phyloP scores from a whole-genome alignment of 2,797 vertebrate species.

The Anas flavirostris region DNA sequence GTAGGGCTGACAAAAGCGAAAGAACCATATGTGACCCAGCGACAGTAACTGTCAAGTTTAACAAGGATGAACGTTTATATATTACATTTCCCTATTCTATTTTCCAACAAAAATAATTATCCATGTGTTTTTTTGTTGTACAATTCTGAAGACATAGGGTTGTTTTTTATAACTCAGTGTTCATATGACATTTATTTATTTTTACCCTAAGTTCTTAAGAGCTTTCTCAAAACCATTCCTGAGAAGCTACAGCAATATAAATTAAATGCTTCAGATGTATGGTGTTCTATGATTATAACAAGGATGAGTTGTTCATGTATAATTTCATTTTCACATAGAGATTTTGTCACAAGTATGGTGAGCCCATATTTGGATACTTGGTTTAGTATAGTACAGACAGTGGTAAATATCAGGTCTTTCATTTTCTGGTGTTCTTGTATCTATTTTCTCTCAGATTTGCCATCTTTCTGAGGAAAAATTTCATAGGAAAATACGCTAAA shows the following conservation, averaged over 20 bases:
- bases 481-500: neutral
- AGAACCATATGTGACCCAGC: neutral
- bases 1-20: neutral
- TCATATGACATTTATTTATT: neutral
- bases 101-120: constrained; percentile 6
- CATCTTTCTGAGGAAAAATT: neutral
- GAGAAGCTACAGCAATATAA: neutral
- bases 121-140: neutral
- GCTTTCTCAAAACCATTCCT: neutral
- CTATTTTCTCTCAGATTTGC: neutral
- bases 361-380: neutral
- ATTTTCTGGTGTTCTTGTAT: neutral
- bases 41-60: constrained; percentile 36
- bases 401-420: neutral
- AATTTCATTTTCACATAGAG: neutral
- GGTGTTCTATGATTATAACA: neutral
- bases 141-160: neutral
- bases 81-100: neutral
- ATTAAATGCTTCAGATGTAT: neutral
- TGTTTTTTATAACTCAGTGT: neutral
- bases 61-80: constrained; percentile 1
- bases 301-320: neutral
- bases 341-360: neutral
- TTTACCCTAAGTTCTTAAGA: constrained; percentile 4
- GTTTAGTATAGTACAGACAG: neutral